Conservation (phyloP, 2,113 vertebrate species). For the Euleptes europaea region DNA sequence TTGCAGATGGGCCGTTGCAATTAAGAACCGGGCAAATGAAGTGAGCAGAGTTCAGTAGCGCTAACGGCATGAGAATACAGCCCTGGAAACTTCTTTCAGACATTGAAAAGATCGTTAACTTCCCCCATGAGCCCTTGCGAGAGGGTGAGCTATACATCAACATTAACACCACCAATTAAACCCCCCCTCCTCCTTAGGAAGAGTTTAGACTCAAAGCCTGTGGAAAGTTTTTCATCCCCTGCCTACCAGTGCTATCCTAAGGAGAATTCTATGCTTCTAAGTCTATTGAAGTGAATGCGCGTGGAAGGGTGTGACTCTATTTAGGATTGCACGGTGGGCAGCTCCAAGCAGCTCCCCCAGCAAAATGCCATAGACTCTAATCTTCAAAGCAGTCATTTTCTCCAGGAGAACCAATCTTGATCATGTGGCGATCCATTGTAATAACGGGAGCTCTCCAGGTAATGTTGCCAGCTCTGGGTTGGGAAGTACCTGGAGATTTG, state of each 20-base stretch:
- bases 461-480: no score
- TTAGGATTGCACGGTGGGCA: not conserved
- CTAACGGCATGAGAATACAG: not conserved
- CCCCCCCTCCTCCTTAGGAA: not conserved
- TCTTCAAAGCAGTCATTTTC: no score
- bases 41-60: not conserved
- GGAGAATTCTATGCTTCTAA: no score
- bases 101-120: not conserved
- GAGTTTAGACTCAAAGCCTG: not conserved
- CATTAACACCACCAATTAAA: not conserved
- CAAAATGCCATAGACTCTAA: no score
- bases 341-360: not conserved
- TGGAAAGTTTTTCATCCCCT: not conserved
- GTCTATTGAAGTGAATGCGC: no score
- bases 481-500: no score
- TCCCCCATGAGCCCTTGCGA: not conserved
- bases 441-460: no score
- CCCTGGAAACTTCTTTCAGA: not conserved
- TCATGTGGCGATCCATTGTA: no score
- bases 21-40: not conserved
- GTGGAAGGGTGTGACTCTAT: no score
- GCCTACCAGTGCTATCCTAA: not conserved
- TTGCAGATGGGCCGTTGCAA: not conserved
- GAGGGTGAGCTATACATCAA: not conserved
- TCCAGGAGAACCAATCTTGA: no score